phyloP scores from a whole-genome alignment of 2,888 invertebrate species.

The Drymonia ruficornis region DNA sequence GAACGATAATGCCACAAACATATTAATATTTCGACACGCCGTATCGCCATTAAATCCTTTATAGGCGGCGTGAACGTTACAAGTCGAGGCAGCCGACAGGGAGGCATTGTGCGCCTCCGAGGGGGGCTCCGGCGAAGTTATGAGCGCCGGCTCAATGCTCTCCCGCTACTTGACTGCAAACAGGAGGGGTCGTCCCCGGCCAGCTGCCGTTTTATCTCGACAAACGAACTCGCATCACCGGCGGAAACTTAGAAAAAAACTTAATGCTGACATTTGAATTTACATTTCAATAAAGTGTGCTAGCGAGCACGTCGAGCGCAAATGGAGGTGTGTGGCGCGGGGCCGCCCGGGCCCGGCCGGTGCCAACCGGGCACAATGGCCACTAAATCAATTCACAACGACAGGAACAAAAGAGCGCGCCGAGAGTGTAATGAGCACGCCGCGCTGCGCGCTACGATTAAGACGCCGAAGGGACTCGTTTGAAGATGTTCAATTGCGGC shows the following conservation, averaged over 20 bases:
- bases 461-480: slow-evolving; percentile 61
- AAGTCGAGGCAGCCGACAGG: slow-evolving; percentile 53
- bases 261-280: slow-evolving; percentile 46
- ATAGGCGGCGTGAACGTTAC: slow-evolving; percentile 60
- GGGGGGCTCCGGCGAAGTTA: slow-evolving; percentile 53
- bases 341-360: slow-evolving; percentile 25
- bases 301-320: slow-evolving; percentile 50
- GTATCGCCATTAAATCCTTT: slow-evolving; percentile 75
- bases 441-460: slow-evolving; percentile 53
- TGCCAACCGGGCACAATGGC: slow-evolving; percentile 60
- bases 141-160: slow-evolving; percentile 53
- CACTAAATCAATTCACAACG: slow-evolving; percentile 72
- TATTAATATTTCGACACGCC: slow-evolving; percentile 78
- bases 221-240: slow-evolving; percentile 51
- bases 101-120: slow-evolving; percentile 54
- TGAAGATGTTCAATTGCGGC: slow-evolving; percentile 54
- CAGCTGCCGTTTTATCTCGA: slow-evolving; percentile 74
- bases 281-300: slow-evolving; percentile 62
- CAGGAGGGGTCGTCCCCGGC: slow-evolving; percentile 55
- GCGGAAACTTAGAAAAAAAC: slow-evolving; percentile 52
- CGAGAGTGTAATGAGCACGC: slow-evolving; percentile 55
- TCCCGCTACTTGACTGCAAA: slow-evolving; percentile 60
- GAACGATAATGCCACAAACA: slow-evolving; percentile 65
- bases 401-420: slow-evolving; percentile 62
- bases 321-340: slow-evolving; percentile 31